Conservation (phyloP, 1,140 invertebrate genomes). For the Pseudomyrmex pallidus region DNA sequence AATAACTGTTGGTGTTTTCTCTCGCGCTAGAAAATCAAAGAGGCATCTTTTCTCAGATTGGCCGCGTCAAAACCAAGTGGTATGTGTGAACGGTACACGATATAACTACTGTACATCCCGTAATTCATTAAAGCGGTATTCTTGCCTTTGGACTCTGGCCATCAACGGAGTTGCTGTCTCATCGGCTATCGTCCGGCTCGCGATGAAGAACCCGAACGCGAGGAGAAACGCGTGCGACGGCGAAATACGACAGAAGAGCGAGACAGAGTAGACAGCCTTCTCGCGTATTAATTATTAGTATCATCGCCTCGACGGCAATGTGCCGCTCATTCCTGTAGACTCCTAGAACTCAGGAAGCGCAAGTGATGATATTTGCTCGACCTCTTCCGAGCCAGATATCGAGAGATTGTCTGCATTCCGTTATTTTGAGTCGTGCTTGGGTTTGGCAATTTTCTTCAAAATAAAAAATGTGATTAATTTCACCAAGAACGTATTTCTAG, state of each 20-base stretch:
- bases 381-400: not conserved
- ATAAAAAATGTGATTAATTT: no score
- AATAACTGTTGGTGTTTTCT: conserved; percentile 37
- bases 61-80: conserved; percentile 15
- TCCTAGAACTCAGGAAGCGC: conserved; percentile 17
- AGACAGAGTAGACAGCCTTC: conserved; percentile 11
- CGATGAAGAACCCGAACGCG: not conserved
- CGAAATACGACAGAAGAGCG: not conserved
- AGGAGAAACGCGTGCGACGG: not conserved
- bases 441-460: not conserved
- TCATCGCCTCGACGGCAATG: conserved; percentile 22
- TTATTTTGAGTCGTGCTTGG: not conserved
- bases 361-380: conserved; percentile 18
- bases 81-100: conserved; percentile 43
- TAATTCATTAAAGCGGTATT: conserved; percentile 72
- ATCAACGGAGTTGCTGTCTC: conserved; percentile 65
- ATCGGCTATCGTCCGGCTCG: conserved; percentile 25
- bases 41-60: conserved; percentile 36
- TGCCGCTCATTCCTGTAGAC: conserved; percentile 9
- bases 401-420: conserved; percentile 6
- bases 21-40: conserved; percentile 33
- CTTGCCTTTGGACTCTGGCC: conserved; percentile 55
- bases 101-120: conserved; percentile 65
- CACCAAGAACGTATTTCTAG: no score
- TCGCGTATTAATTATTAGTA: conserved; percentile 71